These are phyloP conservation scores for Agonopterix subpropinquella DNA, from an alignment of 2,888 invertebrate species.

Conservation along the genomic window DNA sequence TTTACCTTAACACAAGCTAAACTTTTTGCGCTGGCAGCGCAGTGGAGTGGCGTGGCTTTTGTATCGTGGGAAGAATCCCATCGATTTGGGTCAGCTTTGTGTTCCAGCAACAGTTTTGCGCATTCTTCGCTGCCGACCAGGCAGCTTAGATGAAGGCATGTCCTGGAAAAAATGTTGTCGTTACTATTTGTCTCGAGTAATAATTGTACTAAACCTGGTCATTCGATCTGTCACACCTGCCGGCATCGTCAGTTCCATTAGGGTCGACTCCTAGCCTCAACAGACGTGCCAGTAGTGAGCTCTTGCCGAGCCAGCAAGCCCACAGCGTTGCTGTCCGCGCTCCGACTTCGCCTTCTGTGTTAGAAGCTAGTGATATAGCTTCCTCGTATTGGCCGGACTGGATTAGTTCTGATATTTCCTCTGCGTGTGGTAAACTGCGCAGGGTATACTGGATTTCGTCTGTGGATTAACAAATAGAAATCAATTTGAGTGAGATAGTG, in stretches of 20 bases:
- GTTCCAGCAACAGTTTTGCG: conserved; percentile 80
- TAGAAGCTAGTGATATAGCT: conserved; percentile 42
- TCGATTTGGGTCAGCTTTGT: conserved; percentile 80
- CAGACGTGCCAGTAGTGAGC: conserved; percentile 68
- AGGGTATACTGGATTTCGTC: conserved; percentile 57
- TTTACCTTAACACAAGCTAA: conserved; percentile 76
- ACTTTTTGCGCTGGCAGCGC: conserved; percentile 82
- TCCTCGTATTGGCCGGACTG: conserved; percentile 61
- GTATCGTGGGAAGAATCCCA: conserved; percentile 81
- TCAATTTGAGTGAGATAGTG: too few species aligned
- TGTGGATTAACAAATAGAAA: conserved; percentile 12
- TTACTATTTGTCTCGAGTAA: background rate
- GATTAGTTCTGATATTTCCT: conserved; percentile 53
- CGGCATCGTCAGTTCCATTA: conserved; percentile 79
- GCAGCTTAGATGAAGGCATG: conserved; percentile 84
- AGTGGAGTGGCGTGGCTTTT: conserved; percentile 85
- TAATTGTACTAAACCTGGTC: background rate
- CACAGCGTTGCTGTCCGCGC: conserved; percentile 74
- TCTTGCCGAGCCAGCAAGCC: conserved; percentile 78
- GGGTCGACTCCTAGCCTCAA: conserved; percentile 77
- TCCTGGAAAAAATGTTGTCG: conserved; percentile 26
- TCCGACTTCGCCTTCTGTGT: conserved; percentile 39
- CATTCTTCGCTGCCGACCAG: conserved; percentile 84
- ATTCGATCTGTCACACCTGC: conserved; percentile 74
- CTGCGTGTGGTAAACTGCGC: conserved; percentile 60